Percentiles rank a stretch among this genome's conserved stretches.
These are phyloP conservation scores for Prionace glauca DNA, from an alignment of 2,797 vertebrate species.

Conservation along the genomic window DNA sequence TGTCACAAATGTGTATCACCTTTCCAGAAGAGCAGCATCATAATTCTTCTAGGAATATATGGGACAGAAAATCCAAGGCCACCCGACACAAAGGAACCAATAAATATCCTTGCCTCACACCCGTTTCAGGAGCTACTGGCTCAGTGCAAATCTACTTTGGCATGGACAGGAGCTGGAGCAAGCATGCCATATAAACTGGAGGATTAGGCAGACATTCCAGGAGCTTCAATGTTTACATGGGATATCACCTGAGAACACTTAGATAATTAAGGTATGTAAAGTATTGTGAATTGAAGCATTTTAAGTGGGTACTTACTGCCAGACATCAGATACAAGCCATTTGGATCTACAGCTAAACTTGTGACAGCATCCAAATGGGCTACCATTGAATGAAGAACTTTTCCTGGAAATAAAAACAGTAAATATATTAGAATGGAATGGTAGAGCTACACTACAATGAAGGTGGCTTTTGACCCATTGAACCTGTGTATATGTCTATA, in stretches of 20 bases:
- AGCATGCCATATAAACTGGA: background rate
- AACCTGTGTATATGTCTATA: no score
- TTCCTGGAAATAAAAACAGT: slow-evolving; percentile 61
- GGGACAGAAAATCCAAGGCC: background rate
- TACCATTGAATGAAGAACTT: slow-evolving; percentile 94
- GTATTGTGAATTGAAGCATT: slow-evolving; percentile 43
- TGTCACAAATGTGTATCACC: background rate
- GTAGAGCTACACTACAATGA: background rate
- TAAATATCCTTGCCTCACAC: background rate
- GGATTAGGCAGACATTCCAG: background rate
- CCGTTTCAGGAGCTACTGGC: background rate
- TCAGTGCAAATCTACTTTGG: background rate
- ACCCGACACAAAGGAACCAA: background rate
- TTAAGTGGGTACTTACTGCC: slow-evolving; percentile 78
- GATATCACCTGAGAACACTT: background rate
- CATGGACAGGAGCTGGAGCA: background rate
- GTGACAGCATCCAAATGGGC: slow-evolving; percentile 95
- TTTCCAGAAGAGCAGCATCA: background rate
- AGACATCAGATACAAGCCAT: slow-evolving; percentile 97
- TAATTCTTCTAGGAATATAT: background rate
- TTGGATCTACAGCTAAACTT: slow-evolving; percentile 92
- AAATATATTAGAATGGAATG: background rate
- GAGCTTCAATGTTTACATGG: background rate
- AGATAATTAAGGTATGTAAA: slow-evolving; percentile 21
- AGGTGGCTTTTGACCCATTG: background rate